These are phyloP conservation scores for Capreolus pygargus DNA, from an alignment of 2,113 vertebrate genomes.

Conservation along the genomic window DNA sequence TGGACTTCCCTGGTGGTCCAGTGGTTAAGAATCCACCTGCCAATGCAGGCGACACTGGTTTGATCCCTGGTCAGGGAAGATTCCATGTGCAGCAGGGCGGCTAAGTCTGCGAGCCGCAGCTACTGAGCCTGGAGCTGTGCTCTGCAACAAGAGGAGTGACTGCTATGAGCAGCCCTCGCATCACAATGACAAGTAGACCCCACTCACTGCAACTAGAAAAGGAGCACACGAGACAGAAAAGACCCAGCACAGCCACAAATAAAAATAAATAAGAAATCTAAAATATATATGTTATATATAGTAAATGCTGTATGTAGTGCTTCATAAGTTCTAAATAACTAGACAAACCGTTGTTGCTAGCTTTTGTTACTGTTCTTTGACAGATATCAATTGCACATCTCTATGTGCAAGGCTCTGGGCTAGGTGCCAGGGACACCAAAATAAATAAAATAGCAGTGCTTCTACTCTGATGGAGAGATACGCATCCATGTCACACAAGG, in stretches of 20 bases:
- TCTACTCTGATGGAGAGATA: background rate
- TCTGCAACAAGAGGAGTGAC: background rate
- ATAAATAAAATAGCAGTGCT: background rate
- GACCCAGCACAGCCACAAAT: background rate
- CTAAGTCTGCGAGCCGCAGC: background rate
- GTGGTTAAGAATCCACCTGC: background rate
- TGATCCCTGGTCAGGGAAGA: background rate
- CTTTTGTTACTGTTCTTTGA: background rate
- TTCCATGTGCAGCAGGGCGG: background rate
- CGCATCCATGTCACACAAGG: background rate
- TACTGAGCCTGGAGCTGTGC: background rate
- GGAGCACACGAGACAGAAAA: background rate
- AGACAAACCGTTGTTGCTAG: background rate
- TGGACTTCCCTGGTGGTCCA: background rate
- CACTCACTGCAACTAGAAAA: background rate
- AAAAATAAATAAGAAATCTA: background rate
- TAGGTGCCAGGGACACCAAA: background rate
- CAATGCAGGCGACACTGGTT: background rate
- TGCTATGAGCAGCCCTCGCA: accelerated
- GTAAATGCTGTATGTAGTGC: background rate
- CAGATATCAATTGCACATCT: background rate
- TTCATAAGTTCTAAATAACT: background rate
- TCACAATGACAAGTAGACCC: background rate
- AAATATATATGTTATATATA: background rate
- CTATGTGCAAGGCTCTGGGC: background rate